Evolutionary conservation across 2,888 invertebrate genomes (phyloP).

Genomic region (Hymenopus coronatus): DNA sequence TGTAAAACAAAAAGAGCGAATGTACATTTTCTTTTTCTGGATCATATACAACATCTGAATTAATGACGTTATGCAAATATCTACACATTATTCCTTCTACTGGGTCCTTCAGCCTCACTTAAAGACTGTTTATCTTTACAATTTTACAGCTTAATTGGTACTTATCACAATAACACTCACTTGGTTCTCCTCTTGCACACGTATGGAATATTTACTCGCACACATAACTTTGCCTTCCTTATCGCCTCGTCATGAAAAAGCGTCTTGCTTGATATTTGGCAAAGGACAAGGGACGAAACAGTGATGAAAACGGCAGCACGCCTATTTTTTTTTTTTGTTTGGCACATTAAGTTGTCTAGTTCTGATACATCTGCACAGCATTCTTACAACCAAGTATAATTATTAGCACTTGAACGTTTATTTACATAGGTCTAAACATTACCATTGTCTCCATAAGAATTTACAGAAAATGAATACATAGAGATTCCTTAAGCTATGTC

Average conservation of each 20-base stretch:
- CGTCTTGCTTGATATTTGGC: background rate
- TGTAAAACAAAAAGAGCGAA: background rate
- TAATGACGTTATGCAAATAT: background rate
- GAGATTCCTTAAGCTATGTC: background rate
- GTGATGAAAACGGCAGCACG: background rate
- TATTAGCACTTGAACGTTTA: too few species aligned
- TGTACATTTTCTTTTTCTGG: background rate
- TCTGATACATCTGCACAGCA: background rate
- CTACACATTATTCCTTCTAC: background rate
- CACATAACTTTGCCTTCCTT: background rate
- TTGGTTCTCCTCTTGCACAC: background rate
- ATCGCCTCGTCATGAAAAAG: background rate
- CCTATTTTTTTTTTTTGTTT: background rate
- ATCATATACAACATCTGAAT: background rate
- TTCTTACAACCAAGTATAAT: background rate
- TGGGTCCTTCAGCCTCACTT: background rate
- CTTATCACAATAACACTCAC: background rate
- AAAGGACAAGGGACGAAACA: background rate
- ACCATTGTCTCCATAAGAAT: too few species aligned
- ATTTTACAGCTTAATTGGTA: background rate
- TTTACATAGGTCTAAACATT: too few species aligned
- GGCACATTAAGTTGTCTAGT: conserved; percentile 1
- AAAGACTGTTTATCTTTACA: background rate
- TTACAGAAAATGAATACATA: too few species aligned
- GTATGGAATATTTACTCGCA: background rate